Base-by-base conservation (phyloP, 2,113 vertebrate genomes). In the Semicossyphus pulcher region DNA sequence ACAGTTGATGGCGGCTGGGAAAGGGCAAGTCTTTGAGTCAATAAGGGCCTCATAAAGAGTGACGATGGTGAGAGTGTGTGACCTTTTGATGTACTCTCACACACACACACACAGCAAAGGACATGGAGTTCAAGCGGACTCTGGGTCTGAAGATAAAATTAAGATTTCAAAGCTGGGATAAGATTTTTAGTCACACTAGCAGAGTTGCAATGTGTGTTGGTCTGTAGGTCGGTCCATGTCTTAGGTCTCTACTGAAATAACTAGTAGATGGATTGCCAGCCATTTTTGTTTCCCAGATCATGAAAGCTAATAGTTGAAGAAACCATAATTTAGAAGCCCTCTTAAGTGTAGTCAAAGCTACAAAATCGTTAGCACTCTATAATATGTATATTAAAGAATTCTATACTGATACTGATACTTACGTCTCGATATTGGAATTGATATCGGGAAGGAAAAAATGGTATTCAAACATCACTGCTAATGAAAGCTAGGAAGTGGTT, bases 11-110 rank as follows among this genome's bases (percentile, higher is more conserved):
- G 34, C 37, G 16, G 16, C 20, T 48, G 31, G 16, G 37, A 44
- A 56, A 54, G 37, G 37, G 51, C 51, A 44, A 32, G 20, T 23
- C 37, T 44, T 16, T 65, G 21, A 52, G 61, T 49, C 21, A 53
- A 6, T 66, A 32, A 20, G 18, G 10, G 49, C 5, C 15, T 42
- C n/a, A 42, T 32, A 25, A 44, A n/a, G 20, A 16, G 65, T 34
- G 51, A 29, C 5, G 23, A 66, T 2, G n/a, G 26, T 44, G 20
- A 32, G 29, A 32, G 29, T n/a, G 21, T 7, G 14, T 54, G 58
- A 63, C 49, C 23, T 47, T 47, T 45, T 28, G 71, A 10, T 28
- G 21, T 36, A 34, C 10, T 21, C 26, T 62, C 29, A 20, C 7
- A 8, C 23, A 4, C 48, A 26, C 32, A 51, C 23, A 49, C 21